A percentile compares a stretch with the other conserved stretches of the same genome.
Evolutionary conservation across 2,797 vertebrate genomes (phyloP).

Genomic region (Acestrorhynchus altus): DNA sequence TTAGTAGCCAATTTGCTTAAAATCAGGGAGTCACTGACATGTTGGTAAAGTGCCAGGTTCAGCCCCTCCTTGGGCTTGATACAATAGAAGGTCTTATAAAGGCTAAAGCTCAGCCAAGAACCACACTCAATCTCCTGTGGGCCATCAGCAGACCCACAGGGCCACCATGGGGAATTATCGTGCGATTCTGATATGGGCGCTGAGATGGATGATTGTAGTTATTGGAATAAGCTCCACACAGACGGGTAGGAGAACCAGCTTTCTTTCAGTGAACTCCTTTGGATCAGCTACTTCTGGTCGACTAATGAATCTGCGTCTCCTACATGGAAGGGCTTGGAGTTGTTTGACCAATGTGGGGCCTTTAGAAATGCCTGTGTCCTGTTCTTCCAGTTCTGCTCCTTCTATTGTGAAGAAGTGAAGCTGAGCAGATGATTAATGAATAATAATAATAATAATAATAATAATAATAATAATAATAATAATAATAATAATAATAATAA

Average conservation of each 20-base stretch:
- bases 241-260: constrained; percentile 58
- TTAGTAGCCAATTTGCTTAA: neutral
- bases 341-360: constrained; percentile 38
- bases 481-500: constrained; percentile 28
- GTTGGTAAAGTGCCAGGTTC: constrained; percentile 46
- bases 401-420: constrained; percentile 33
- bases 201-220: constrained; percentile 64
- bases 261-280: neutral
- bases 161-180: constrained; percentile 57
- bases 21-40: neutral
- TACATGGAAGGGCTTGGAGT: neutral
- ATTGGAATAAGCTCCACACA: constrained; percentile 55
- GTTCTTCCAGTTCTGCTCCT: constrained; percentile 33
- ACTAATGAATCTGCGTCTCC: neutral
- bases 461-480: constrained; percentile 31
- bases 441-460: constrained; percentile 25
- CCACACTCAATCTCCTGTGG: constrained; percentile 54
- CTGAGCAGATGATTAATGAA: constrained; percentile 43
- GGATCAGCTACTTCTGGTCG: neutral
- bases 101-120: constrained; percentile 36
- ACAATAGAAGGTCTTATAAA: constrained; percentile 67
- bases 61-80: constrained; percentile 60
- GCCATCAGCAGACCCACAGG: constrained; percentile 51
- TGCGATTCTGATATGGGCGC: constrained; percentile 51
- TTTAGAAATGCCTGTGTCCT: constrained; percentile 16